Evolutionary conservation across 2,797 vertebrate genomes (phyloP), one percentile per base, ranked within the genome.

Genomic region (Helicolenus hilgendorfi): DNA sequence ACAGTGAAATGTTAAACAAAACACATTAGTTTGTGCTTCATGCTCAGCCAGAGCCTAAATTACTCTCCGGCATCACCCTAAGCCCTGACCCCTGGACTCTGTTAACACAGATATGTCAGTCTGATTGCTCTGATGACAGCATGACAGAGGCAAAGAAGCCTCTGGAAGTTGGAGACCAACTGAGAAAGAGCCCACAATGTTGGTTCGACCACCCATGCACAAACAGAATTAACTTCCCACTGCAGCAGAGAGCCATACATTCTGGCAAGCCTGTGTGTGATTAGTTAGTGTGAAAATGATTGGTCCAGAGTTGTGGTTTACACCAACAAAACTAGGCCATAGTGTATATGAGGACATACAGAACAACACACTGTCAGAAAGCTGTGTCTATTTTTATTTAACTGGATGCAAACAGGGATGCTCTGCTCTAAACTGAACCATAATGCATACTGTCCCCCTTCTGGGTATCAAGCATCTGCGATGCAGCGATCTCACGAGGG

Each of bases 101-200:
- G 82, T 85, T 83, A 92, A 86, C 92, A 94, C 89, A 92, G 79
- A 92, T 91, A 85, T 82, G 86, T 93, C 94, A 88, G 81, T 62
- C 36, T 82, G 83, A 94, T 85, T 89, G 69, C 64, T 84, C 64
- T 55, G 45, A 14, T 83, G 81, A 82, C 77, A 79, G 36, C 56
- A 14, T 75, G 84, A 82, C 53, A 75, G 79, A 67, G 36, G 71
- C 69, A 67, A 85, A 87, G 81, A 72, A 24, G 67, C 80, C 83
- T 87, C 79, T 87, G 72, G 76, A 88, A 78, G 79, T 67, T 76
- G 62, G 72, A 36, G 53, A 67, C 29, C 56, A 45, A 69, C 15
- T 22, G 55, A 78, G 38, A 60, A 45, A 71, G 22, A 65, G 24
- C 31, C 36, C n/a, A 7, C 27, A 26, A 38, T 63, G 7, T n/a